Conservation (phyloP, 2,888 invertebrate genomes). For the Campoplex nolae region DNA sequence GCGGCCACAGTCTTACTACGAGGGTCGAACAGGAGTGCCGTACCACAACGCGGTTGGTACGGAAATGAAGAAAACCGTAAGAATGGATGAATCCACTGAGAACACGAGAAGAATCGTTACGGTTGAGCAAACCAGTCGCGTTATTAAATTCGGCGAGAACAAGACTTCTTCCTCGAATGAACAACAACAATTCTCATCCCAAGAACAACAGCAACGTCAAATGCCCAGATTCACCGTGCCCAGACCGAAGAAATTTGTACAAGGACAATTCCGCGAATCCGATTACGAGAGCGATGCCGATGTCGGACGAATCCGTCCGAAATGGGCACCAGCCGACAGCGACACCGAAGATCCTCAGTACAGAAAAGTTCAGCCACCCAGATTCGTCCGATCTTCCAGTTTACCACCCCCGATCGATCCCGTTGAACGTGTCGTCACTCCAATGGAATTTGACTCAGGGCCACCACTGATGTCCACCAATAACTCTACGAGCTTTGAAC, state of each 20-base stretch:
- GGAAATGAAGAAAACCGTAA: slow-evolving; percentile 89
- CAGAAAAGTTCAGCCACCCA: slow-evolving; percentile 88
- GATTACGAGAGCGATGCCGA: slow-evolving; percentile 91
- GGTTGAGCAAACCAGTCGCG: slow-evolving; percentile 89
- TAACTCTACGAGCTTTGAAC: slow-evolving; percentile 72
- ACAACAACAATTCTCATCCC: slow-evolving; percentile 60
- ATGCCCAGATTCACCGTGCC: slow-evolving; percentile 81
- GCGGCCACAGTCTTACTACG: slow-evolving; percentile 86
- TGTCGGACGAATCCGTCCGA: slow-evolving; percentile 86
- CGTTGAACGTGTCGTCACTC: slow-evolving; percentile 86
- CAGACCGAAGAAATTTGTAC: slow-evolving; percentile 88
- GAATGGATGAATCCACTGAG: slow-evolving; percentile 90
- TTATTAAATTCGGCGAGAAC: slow-evolving; percentile 88
- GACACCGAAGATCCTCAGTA: slow-evolving; percentile 87
- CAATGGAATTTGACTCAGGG: slow-evolving; percentile 88
- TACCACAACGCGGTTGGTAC: slow-evolving; percentile 88
- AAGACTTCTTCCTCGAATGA: slow-evolving; percentile 61
- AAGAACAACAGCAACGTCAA: slow-evolving; percentile 69
- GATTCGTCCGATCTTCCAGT: slow-evolving; percentile 85
- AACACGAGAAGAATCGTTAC: slow-evolving; percentile 88
- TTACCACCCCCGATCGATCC: slow-evolving; percentile 81
- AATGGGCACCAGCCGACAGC: slow-evolving; percentile 88
- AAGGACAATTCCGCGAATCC: slow-evolving; percentile 88
- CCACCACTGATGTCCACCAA: slow-evolving; percentile 85
- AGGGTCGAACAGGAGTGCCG: slow-evolving; percentile 84